Evolutionary conservation across 2,797 vertebrate genomes (phyloP), one percentile per base, ranked within the genome.

Genomic region (Tokudaia tokunoshimensis): DNA sequence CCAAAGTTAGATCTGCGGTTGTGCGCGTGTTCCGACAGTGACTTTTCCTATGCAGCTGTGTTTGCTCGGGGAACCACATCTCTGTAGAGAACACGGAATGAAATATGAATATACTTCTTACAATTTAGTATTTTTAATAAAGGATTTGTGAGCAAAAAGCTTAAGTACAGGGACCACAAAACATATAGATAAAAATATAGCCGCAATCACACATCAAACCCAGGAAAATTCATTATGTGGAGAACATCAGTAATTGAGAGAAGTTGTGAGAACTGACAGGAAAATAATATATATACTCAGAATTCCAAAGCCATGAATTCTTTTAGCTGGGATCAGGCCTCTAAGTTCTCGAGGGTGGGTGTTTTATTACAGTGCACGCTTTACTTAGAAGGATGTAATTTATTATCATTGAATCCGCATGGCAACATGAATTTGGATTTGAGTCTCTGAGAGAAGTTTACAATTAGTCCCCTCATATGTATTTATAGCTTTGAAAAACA

Each of bases 181-280:
- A 97, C 94, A 93, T 96, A 97, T 92, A 96, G 97, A 97, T 97
- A 97, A 98, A 98, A 98, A 97, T 98, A 97, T 89, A 96, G 97
- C 97, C 88, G 80, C 96, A 97, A 97, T 98, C 97, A 91, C 94
- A 92, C 96, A 94, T 97, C 97, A 96, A 78, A 95, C 55, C 96
- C 94, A 34, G 61, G 97, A 96, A 97, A 97, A 97, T 97, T 98
- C 97, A 96, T 97, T 96, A 96, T 84, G 13, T 44, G 75, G 89
- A 82, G 97, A 94, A 96, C 95, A 95, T 94, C 95, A 76, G 96
- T 98, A 98, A 97, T 96, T 96, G 97, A 96, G 96, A 96, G 94
- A 96, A 97, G 97, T 96, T 85, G 96, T 92, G 96, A 95, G 95
- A 94, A 93, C 67, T 1, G 89, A 95, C 96, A 94, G 92, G 78